Base-by-base conservation (phyloP, 2,888 invertebrate species). In the Lobophora halterata region DNA sequence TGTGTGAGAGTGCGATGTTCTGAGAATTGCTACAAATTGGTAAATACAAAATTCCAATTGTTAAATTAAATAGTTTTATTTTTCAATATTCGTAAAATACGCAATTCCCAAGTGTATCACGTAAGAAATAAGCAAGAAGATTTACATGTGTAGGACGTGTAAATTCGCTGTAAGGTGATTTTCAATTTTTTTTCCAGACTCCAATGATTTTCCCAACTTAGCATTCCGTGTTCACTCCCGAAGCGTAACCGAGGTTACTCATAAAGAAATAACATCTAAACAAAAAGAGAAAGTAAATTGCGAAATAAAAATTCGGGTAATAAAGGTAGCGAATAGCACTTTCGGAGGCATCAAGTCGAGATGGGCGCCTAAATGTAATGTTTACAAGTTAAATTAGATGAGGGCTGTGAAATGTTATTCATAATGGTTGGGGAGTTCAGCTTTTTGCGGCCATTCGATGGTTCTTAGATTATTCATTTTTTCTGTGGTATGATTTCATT, bases 321-420 rank as follows among this genome's bases (percentile, higher is more conserved):
- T 73, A 70, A 74, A 74, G 71, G 73, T 71, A 65, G 68, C 61
- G 68, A 76, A 78, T 76, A 73, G 76, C 74, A 75, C 73, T 78
- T 77, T 74, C 54, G 65, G 69, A 71, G 65, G 72, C 74, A 76
- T 78, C 79, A 77, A 78, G 70, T 70, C 69, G 77, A 71, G 72
- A 75, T 77, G 74, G 75, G 68, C 65, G 73, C 55, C 74, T 79
- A 76, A 80, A 81, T 77, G 77, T 80, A 78, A 80, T 79, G 80
- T 79, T 81, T 79, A 81, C 81, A 79, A 81, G 81, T 81, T 81
- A 80, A 81, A 81, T 81, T 79, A 79, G 79, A 77, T 71, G 77
- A 74, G 72, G 70, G 66, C 65, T 62, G 62, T 67, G 65, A 67
- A 72, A 75, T n/a, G 71, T 78, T 78, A 79, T 77, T 76, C 76